Conservation (phyloP, 2,797 vertebrate genomes). For the Nannoperca australis region DNA sequence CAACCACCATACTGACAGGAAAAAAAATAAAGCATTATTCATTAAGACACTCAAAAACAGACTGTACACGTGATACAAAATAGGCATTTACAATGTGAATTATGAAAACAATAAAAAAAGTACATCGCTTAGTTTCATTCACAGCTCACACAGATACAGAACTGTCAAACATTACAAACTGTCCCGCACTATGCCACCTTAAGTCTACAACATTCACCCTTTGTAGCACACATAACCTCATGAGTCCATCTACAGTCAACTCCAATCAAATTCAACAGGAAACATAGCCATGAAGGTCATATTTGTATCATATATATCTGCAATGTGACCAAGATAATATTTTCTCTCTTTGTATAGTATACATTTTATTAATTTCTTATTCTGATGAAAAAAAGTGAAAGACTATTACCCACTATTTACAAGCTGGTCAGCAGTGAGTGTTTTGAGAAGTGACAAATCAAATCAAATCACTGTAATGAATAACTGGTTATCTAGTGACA, state of each 20-base stretch:
- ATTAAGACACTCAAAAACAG: conserved; percentile 70
- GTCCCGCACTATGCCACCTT: background rate
- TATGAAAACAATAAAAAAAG: conserved; percentile 59
- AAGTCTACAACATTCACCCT: conserved; percentile 28
- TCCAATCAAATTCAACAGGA: conserved; percentile 36
- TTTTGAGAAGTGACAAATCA: conserved; percentile 13
- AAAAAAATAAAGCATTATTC: conserved; percentile 60
- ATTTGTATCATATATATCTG: conserved; percentile 47
- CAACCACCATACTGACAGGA: conserved; percentile 55
- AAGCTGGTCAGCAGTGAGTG: conserved; percentile 30
- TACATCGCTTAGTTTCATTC: conserved; percentile 51
- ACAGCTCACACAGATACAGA: conserved; percentile 46
- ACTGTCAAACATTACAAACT: conserved; percentile 25
- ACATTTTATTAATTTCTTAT: conserved; percentile 10
- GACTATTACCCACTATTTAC: conserved; percentile 23
- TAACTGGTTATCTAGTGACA: conserved; percentile 4
- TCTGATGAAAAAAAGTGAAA: conserved; percentile 19
- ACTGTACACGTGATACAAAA: conserved; percentile 80
- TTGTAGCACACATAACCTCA: conserved; percentile 26
- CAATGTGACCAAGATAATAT: conserved; percentile 24
- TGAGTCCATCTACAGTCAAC: conserved; percentile 24
- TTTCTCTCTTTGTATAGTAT: conserved; percentile 28
- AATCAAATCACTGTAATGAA: conserved; percentile 4
- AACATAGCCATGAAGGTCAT: conserved; percentile 26
- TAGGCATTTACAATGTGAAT: conserved; percentile 73